Percentiles rank a stretch among this genome's conserved stretches.
Evolutionary conservation across 2,113 vertebrate genomes (phyloP).

Genomic region (Phyllostomus hastatus): DNA sequence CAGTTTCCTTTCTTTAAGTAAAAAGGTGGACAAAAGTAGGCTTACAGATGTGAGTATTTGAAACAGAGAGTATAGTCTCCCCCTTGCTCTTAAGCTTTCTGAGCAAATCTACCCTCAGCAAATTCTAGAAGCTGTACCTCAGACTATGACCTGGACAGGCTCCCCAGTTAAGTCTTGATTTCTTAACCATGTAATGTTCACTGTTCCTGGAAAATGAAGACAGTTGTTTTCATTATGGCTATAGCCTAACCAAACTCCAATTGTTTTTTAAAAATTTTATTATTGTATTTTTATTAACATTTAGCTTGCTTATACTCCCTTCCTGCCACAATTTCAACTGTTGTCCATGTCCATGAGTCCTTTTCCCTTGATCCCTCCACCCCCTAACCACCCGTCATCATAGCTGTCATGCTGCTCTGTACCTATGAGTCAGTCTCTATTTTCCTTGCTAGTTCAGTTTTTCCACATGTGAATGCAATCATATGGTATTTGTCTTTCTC

Average conservation of each 20-base stretch:
- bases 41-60: background rate
- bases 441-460: too few species aligned
- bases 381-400: too few species aligned
- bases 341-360: too few species aligned
- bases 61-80: background rate
- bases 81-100: background rate
- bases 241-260: conserved; percentile 65
- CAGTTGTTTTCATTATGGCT: conserved; percentile 32
- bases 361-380: too few species aligned
- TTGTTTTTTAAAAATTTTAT: conserved; percentile 29
- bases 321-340: too few species aligned
- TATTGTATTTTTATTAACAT: too few species aligned
- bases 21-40: background rate
- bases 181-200: background rate
- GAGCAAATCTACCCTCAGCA: background rate
- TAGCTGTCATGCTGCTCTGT: too few species aligned
- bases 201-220: conserved; percentile 38
- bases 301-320: too few species aligned
- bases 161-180: background rate
- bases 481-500: too few species aligned
- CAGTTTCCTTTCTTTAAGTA: background rate
- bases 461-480: too few species aligned
- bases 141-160: background rate
- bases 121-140: background rate
- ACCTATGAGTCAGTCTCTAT: too few species aligned